phyloP scores from a whole-genome alignment of 2,888 invertebrate species.

The Alitta virens region DNA sequence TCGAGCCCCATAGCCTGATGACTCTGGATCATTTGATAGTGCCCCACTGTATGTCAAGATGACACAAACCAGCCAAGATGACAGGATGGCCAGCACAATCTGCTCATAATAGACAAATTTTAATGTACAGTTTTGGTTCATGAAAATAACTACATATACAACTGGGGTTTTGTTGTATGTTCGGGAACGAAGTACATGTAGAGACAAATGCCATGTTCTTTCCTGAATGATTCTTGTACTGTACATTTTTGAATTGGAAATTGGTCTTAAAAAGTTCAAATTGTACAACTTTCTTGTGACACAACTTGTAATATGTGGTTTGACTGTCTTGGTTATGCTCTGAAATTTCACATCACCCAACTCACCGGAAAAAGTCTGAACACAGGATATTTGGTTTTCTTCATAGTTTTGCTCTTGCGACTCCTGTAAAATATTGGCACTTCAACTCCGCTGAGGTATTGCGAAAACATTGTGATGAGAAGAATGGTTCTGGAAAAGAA shows the following conservation, averaged over 20 bases:
- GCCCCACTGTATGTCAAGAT: conserved; percentile 30
- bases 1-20: conserved; percentile 34
- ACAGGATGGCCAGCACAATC: conserved; percentile 33
- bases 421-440: conserved; percentile 13
- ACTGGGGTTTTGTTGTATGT: no score
- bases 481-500: conserved; percentile 66
- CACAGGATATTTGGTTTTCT: background rate
- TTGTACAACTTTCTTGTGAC: no score
- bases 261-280: no score
- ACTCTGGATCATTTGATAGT: conserved; percentile 51
- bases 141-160: no score
- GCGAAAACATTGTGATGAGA: conserved; percentile 76
- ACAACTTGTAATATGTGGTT: background rate
- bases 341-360: background rate
- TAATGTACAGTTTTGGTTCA: no score
- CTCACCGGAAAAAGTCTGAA: conserved; percentile 29
- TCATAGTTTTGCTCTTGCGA: background rate
- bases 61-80: conserved; percentile 34
- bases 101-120: no score
- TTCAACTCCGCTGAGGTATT: conserved; percentile 50
- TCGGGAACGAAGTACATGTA: no score
- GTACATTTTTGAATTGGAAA: no score
- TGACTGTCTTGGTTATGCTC: background rate
- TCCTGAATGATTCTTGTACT: no score
- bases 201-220: no score